These are phyloP conservation scores for Acrossocheilus fasciatus DNA, from an alignment of 2,797 vertebrate genomes.

Conservation along the genomic window DNA sequence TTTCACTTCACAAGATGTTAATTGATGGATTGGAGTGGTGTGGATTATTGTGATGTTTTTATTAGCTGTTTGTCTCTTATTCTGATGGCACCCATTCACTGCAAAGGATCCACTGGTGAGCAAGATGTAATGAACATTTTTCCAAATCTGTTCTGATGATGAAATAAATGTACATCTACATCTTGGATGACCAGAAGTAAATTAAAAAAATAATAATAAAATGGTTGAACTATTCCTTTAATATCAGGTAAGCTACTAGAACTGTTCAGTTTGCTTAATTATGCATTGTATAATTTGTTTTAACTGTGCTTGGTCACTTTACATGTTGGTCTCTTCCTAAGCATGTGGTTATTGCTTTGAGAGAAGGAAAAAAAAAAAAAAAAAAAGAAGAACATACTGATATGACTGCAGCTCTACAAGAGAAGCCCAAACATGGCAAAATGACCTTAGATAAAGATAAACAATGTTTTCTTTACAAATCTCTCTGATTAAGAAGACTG, in stretches of 20 bases:
- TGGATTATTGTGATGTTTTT: not conserved
- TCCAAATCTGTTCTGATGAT: not conserved
- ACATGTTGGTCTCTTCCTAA: not conserved
- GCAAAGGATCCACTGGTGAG: not conserved
- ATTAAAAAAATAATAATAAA: not conserved
- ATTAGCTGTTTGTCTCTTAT: not conserved
- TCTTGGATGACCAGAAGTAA: not conserved
- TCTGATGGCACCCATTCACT: constrained; percentile 1
- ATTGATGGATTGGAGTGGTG: not conserved
- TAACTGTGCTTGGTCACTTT: not conserved
- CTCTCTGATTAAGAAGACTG: not conserved
- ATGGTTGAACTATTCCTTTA: not conserved
- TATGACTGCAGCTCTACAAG: not conserved
- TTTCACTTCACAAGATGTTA: no score
- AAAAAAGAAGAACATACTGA: not conserved
- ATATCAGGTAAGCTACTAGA: not conserved
- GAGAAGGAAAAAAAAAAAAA: not conserved
- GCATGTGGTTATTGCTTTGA: not conserved
- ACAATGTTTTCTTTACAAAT: not conserved
- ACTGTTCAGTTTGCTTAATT: not conserved
- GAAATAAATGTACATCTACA: not conserved
- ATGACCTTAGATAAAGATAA: not conserved
- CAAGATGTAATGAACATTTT: not conserved
- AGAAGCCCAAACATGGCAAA: not conserved
- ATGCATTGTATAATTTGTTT: no score